Base-by-base conservation (phyloP, 1,140 invertebrate genomes). In the Ceratosolen fusciceps region DNA sequence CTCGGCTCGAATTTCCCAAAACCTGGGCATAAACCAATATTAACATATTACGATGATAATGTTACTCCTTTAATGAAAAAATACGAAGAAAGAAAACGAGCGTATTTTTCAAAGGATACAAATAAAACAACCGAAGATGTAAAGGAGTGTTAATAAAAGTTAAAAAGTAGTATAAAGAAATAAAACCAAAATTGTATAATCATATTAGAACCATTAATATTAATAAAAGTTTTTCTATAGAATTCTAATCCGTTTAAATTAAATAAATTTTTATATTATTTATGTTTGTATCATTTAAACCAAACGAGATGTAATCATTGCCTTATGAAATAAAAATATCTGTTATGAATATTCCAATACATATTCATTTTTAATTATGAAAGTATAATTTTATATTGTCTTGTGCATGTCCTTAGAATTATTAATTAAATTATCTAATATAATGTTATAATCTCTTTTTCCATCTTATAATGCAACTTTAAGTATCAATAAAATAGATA, bases 1-100 rank as follows among this genome's bases (percentile, higher is more conserved):
- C 83, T 26, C 93, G 93, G 37, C 94, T 86, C 84, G 93, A 94
- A 85, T 74, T n/a, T n/a, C n/a, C n/a, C n/a, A n/a, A n/a, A n/a
- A n/a, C n/a, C n/a, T n/a, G n/a, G n/a, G n/a, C n/a, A n/a, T n/a
- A n/a, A n/a, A n/a, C n/a, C n/a, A n/a, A n/a, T n/a, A n/a, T 1
- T 1, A 34, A 10, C 12, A 7, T 47, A 2, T 19, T 65, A 0
- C 12, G 84, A 84, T 76, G 43, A 68, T 67, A 26, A 74, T 79
- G 76, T 83, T 49, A 81, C 81, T 49, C 73, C 67, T 26, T 77
- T 81, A 12, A 76, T 79, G 34, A 0, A 77, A 29, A 79, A 79
- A 62, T 81, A 81, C 74, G 52, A 81, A 21, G 56, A 79, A 67
- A 74, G 68, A 58, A n/a, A n/a, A n/a, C n/a, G n/a, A n/a, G n/a